These are phyloP conservation scores for Drosophila watanabei DNA, from an alignment of 1,140 invertebrate species.

Conservation along the genomic window DNA sequence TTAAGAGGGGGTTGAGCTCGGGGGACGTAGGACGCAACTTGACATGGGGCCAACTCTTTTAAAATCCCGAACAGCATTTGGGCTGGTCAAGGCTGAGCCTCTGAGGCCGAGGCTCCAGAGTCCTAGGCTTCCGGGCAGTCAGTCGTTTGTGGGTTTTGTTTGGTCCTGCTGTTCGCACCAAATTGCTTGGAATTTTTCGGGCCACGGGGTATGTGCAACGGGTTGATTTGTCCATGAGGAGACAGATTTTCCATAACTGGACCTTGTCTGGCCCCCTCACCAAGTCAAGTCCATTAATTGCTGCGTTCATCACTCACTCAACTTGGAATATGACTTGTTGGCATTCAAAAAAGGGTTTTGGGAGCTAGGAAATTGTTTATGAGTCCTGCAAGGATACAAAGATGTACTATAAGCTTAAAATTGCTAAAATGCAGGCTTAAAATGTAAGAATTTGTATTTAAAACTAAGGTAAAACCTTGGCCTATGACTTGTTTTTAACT, in stretches of 20 bases:
- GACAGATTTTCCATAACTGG: neutral
- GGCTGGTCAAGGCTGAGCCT: slow-evolving; percentile 48
- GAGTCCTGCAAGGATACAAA: no score
- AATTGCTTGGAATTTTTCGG: slow-evolving; percentile 18
- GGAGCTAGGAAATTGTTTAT: no score
- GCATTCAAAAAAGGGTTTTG: neutral
- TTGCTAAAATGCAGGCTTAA: no score
- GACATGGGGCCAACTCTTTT: slow-evolving; percentile 50
- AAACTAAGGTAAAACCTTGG: no score
- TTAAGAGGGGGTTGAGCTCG: neutral
- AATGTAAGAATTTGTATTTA: no score
- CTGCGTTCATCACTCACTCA: slow-evolving; percentile 11
- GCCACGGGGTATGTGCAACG: neutral
- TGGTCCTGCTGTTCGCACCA: slow-evolving; percentile 27
- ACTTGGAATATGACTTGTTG: slow-evolving; percentile 6
- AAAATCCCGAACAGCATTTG: slow-evolving; percentile 49
- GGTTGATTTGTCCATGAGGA: slow-evolving; percentile 18
- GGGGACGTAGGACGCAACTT: slow-evolving; percentile 2
- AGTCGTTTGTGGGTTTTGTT: slow-evolving; percentile 7
- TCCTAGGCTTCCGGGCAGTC: slow-evolving; percentile 25
- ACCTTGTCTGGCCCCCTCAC: neutral
- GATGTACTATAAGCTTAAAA: no score
- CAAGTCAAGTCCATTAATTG: slow-evolving; percentile 24
- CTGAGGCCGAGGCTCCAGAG: slow-evolving; percentile 1
- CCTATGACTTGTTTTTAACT: no score